Evolutionary conservation across 2,113 vertebrate species (phyloP).

Genomic region (Pelodiscus sinensis): DNA sequence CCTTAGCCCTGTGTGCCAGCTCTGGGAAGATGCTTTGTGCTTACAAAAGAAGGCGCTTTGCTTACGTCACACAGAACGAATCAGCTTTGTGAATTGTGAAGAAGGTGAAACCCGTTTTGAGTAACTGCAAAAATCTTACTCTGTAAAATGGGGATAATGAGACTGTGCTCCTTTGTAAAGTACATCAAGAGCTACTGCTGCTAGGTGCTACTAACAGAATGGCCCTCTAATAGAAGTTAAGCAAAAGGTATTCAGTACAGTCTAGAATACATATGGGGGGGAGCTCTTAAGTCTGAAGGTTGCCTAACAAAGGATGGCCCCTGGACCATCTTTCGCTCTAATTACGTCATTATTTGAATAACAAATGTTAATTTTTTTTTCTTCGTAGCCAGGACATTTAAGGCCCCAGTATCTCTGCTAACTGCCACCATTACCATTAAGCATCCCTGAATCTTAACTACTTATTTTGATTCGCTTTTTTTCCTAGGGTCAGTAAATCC

Average conservation of each 20-base stretch:
- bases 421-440: neutral
- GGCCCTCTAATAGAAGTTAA: neutral
- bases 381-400: neutral
- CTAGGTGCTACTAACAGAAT: neutral
- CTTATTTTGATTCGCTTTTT: neutral
- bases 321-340: neutral
- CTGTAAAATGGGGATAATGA: neutral
- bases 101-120: neutral
- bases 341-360: neutral
- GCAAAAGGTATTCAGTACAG: neutral
- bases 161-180: neutral
- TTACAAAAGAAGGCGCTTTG: fast-evolving
- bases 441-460: neutral
- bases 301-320: neutral
- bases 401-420: neutral
- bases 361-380: neutral
- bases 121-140: neutral
- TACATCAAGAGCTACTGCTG: neutral
- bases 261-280: neutral
- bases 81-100: neutral
- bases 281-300: neutral
- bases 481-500: neutral
- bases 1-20: neutral
- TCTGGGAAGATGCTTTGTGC: neutral
- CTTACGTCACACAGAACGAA: neutral